Conservation (phyloP, 1,140 invertebrate species). For the Steinernema feltiae region DNA sequence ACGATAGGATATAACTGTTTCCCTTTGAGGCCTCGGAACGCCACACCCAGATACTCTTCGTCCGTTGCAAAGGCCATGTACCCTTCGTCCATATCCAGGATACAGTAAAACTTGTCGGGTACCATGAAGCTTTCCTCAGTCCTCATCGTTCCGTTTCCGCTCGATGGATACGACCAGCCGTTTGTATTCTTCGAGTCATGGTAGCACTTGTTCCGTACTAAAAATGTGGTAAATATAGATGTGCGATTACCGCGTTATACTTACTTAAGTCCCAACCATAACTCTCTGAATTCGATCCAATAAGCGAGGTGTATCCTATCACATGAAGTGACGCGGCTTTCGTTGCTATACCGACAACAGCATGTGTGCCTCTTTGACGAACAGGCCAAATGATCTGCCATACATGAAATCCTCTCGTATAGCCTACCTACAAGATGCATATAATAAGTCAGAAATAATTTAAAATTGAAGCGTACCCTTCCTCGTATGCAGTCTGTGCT, state of each 20-base stretch:
- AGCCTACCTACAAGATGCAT: no score
- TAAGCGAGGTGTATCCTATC: slow-evolving; percentile 66
- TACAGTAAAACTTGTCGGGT: slow-evolving; percentile 91
- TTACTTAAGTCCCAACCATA: slow-evolving; percentile 90
- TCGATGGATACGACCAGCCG: slow-evolving; percentile 80
- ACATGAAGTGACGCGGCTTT: slow-evolving; percentile 62
- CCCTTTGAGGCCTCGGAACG: slow-evolving; percentile 89
- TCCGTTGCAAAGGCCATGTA: slow-evolving; percentile 95
- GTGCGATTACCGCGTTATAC: slow-evolving; percentile 21
- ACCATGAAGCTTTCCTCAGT: slow-evolving; percentile 87
- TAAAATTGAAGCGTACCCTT: slow-evolving; percentile 70
- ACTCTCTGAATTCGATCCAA: slow-evolving; percentile 79
- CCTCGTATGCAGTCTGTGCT: slow-evolving; percentile 97
- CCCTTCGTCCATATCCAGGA: slow-evolving; percentile 98
- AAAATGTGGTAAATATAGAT: slow-evolving; percentile 7
- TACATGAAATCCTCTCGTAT: slow-evolving; percentile 89
- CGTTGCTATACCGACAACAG: slow-evolving; percentile 91
- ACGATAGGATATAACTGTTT: slow-evolving; percentile 96
- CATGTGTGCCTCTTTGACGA: slow-evolving; percentile 90
- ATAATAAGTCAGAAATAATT: no score
- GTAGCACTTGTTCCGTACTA: slow-evolving; percentile 84
- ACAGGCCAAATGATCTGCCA: slow-evolving; percentile 97
- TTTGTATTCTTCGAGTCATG: slow-evolving; percentile 77
- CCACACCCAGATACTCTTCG: slow-evolving; percentile 91
- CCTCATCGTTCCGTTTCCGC: slow-evolving; percentile 66